These are phyloP conservation scores for Eurytoma californica DNA, from an alignment of 2,888 invertebrate genomes.

Conservation along the genomic window DNA sequence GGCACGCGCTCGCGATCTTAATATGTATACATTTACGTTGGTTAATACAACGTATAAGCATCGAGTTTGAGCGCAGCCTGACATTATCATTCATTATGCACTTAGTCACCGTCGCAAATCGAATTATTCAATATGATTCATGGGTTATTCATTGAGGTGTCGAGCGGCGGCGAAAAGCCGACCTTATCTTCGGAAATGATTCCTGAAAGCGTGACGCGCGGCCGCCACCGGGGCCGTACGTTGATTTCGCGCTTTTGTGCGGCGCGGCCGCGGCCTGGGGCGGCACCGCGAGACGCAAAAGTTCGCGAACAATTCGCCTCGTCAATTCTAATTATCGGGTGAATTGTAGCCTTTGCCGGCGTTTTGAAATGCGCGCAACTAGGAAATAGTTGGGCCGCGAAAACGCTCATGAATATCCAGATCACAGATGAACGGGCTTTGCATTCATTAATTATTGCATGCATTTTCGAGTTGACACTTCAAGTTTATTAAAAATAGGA, in stretches of 20 bases:
- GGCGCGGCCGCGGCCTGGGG: too few species aligned
- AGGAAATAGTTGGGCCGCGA: neutral
- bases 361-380: neutral
- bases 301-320: slow-evolving; percentile 6
- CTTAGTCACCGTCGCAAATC: slow-evolving; percentile 27
- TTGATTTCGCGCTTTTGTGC: slow-evolving; percentile 3
- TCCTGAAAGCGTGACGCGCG: neutral
- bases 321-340: slow-evolving; percentile 15
- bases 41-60: slow-evolving; percentile 18
- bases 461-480: too few species aligned
- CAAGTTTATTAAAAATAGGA: too few species aligned
- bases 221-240: neutral
- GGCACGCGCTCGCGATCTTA: neutral
- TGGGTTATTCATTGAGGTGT: slow-evolving; percentile 31
- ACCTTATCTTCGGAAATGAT: slow-evolving; percentile 9
- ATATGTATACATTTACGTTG: slow-evolving; percentile 31
- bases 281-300: neutral
- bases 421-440: neutral
- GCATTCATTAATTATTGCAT: too few species aligned
- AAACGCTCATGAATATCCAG: neutral
- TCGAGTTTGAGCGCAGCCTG: slow-evolving; percentile 8
- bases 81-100: slow-evolving; percentile 38
- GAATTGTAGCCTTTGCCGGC: neutral
- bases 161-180: slow-evolving; percentile 15
- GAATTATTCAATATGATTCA: slow-evolving; percentile 44